Evolutionary conservation across 1,140 invertebrate genomes (phyloP).

Genomic region (Drosophila punjabiensis): DNA sequence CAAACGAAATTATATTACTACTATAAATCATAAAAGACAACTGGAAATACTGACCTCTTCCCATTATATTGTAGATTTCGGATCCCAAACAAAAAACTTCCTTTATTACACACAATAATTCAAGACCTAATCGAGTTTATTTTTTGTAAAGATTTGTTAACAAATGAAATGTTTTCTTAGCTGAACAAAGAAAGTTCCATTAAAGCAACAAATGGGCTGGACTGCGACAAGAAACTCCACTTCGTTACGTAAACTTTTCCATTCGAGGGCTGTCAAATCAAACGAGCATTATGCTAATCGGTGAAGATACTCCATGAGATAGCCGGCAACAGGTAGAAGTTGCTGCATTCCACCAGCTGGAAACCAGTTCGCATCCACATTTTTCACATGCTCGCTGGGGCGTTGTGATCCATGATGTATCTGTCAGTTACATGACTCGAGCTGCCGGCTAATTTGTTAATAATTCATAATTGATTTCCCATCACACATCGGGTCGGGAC

Average conservation of each 20-base stretch:
- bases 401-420: slow-evolving; percentile 59
- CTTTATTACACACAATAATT: background rate
- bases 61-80: background rate
- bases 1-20: background rate
- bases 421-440: slow-evolving; percentile 74
- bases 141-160: background rate
- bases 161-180: slow-evolving; percentile 16
- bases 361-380: slow-evolving; percentile 59
- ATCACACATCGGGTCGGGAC: slow-evolving; percentile 49
- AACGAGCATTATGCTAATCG: slow-evolving; percentile 77
- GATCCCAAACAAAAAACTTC: background rate
- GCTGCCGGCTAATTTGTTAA: slow-evolving; percentile 74
- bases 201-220: slow-evolving; percentile 17
- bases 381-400: slow-evolving; percentile 48
- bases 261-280: slow-evolving; percentile 67
- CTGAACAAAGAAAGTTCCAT: slow-evolving; percentile 64
- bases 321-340: slow-evolving; percentile 50
- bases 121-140: background rate
- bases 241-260: slow-evolving; percentile 64
- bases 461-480: slow-evolving; percentile 82
- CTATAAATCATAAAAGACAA: background rate
- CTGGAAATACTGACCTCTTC: background rate
- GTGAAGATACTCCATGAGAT: slow-evolving; percentile 58
- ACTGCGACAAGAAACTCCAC: slow-evolving; percentile 34
- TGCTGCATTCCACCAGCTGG: slow-evolving; percentile 26